Evolutionary conservation across 2,888 invertebrate species (phyloP).

Genomic region (Tetragonula carbonaria): DNA sequence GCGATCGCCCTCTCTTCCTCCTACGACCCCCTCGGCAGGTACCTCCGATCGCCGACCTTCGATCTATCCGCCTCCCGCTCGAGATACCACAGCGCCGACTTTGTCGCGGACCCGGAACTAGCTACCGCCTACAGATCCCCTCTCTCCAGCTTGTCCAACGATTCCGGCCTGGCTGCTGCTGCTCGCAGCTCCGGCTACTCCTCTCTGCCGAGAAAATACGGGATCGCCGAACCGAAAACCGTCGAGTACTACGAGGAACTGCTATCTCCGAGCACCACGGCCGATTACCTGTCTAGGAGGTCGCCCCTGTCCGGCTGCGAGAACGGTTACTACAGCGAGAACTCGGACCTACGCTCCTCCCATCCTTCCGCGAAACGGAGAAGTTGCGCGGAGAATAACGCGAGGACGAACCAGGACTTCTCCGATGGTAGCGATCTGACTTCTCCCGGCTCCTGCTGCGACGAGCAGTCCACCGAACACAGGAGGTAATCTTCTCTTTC

Average conservation of each 20-base stretch:
- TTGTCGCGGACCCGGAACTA: constrained; percentile 71
- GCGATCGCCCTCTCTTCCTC: constrained; percentile 58
- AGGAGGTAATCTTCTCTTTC: constrained; percentile 64
- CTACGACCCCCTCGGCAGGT: constrained; percentile 77
- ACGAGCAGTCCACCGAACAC: constrained; percentile 64
- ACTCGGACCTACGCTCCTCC: constrained; percentile 64
- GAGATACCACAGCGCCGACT: constrained; percentile 77
- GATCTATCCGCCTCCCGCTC: constrained; percentile 66
- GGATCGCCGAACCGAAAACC: constrained; percentile 75
- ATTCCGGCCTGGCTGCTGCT: constrained; percentile 3
- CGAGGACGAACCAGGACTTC: constrained; percentile 28
- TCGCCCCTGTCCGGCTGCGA: constrained; percentile 73
- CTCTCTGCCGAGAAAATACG: constrained; percentile 76
- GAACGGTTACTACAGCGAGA: constrained; percentile 79
- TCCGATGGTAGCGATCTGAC: constrained; percentile 39
- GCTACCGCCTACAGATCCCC: constrained; percentile 66
- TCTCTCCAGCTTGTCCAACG: constrained; percentile 58
- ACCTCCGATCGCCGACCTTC: constrained; percentile 75
- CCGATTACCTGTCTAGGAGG: constrained; percentile 73
- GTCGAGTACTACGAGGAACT: constrained; percentile 81
- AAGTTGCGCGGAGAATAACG: constrained; percentile 66
- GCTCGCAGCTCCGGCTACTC: constrained; percentile 59
- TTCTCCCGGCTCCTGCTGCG: not conserved
- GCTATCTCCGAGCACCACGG: constrained; percentile 74
- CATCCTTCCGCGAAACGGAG: constrained; percentile 65